Evolutionary conservation across 2,113 vertebrate genomes (phyloP), one percentile per base, ranked within the genome.

Genomic region (Pleuronectes platessa): DNA sequence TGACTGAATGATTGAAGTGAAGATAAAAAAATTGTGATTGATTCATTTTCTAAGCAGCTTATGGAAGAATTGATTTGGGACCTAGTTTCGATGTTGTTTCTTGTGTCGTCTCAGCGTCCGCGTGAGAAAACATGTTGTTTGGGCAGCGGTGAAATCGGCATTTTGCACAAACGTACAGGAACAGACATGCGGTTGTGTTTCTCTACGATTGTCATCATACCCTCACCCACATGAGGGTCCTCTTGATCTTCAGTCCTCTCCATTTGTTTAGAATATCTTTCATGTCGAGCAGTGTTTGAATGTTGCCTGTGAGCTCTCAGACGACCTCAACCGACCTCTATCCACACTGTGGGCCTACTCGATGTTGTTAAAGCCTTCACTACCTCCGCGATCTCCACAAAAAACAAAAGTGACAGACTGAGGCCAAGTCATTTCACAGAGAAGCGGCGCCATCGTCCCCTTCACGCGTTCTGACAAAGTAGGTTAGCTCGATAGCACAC

Each of bases 401-500:
- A 42, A 12, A 42, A 42, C 3, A 13, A 42, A 42, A 42, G 40
- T 42, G 40, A 42, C 51, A 64, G 55, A 68, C 69, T 67, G 31
- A 51, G 47, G 71, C 42, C 49, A 55, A 58, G 61, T 59, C 31
- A 47, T 42, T 74, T 71, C 31, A 14, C 45, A 49, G 60, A 76
- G 26, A 68, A 54, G 78, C n/a, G 27, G 45, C 60, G 66, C 69
- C 64, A 8, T 42, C 64, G 70, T 79, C 68, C 72, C 78, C 60
- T 6, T 88, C 71, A 70, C 21, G 67, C 64, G 55, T 55, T 45
- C 45, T 61, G 63, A 58, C 77, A 88, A 92, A 92, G 81, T 91
- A 89, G 91, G 91, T 85, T 92, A 93, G 69, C 86, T 78, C 56
- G 71, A 85, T 84, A 63, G 40, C 75, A 67, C 66, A 75, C 81